These are phyloP conservation scores for Eretmocerus hayati DNA, from an alignment of 2,888 invertebrate genomes.

Conservation along the genomic window DNA sequence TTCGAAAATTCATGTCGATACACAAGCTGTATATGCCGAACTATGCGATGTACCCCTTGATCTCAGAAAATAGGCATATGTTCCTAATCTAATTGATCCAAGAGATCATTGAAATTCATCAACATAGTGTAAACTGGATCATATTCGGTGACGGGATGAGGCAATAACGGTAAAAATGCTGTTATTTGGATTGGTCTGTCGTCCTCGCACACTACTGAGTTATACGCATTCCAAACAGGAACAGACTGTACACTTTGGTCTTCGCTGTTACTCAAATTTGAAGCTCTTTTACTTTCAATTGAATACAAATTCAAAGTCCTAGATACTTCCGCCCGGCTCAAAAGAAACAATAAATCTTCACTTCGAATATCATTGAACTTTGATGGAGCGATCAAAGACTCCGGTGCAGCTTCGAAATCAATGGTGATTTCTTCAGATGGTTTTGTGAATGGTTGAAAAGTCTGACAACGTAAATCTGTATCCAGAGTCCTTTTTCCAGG, in stretches of 20 bases:
- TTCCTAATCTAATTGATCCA: constrained; percentile 9
- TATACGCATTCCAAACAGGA: constrained; percentile 1
- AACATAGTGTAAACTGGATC: constrained; percentile 12
- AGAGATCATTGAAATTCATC: constrained; percentile 8
- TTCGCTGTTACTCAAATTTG: too few species aligned
- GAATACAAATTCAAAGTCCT: background rate
- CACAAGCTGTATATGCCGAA: constrained; percentile 4
- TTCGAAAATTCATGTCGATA: constrained; percentile 4
- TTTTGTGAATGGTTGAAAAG: background rate
- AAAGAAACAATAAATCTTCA: background rate
- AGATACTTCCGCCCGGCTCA: background rate
- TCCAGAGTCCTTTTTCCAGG: too few species aligned
- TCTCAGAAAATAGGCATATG: constrained; percentile 11
- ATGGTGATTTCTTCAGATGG: background rate
- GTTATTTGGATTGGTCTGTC: background rate
- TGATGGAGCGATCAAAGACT: background rate
- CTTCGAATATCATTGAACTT: background rate
- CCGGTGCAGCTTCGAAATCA: background rate
- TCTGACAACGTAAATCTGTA: too few species aligned
- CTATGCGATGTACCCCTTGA: constrained; percentile 14
- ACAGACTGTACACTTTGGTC: too few species aligned
- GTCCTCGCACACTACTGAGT: background rate
- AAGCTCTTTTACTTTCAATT: too few species aligned
- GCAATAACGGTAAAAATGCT: constrained; percentile 9
- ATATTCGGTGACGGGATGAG: constrained; percentile 5